Evolutionary conservation across 2,113 vertebrate species (phyloP).

Genomic region (Nesogale talazaci): DNA sequence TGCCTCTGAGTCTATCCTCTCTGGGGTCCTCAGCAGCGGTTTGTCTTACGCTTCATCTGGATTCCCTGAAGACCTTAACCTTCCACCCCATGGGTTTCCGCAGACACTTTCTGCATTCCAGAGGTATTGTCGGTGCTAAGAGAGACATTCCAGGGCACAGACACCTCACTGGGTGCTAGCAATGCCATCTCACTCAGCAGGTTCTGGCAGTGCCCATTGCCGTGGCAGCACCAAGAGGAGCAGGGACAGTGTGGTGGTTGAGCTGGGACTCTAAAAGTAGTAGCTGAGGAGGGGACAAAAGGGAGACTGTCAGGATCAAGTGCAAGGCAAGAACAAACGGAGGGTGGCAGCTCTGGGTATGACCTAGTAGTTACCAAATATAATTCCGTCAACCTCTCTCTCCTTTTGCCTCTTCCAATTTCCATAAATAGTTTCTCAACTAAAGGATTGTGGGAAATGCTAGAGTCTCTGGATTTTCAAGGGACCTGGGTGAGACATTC

Average conservation of each 20-base stretch:
- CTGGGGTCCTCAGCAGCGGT: conserved; percentile 9
- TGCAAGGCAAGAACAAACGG: background rate
- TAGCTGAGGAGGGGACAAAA: background rate
- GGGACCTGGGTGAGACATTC: background rate
- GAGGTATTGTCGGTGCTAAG: conserved; percentile 17
- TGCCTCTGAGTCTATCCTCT: background rate
- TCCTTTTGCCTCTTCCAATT: background rate
- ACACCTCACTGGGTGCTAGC: conserved; percentile 6
- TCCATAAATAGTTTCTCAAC: conserved; percentile 11
- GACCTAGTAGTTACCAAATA: background rate
- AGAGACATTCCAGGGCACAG: conserved; percentile 56
- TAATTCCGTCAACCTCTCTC: background rate
- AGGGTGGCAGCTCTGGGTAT: background rate
- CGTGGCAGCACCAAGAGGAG: background rate
- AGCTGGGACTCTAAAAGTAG: background rate
- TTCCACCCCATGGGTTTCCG: conserved; percentile 51
- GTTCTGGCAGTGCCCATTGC: conserved; percentile 2
- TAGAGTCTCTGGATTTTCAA: conserved; percentile 4
- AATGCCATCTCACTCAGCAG: conserved; percentile 35
- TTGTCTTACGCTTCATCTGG: background rate
- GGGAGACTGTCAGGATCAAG: background rate
- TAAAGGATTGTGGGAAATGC: background rate
- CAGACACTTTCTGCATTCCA: conserved; percentile 48
- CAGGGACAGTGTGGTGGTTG: background rate
- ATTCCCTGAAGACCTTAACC: conserved; percentile 58